A percentile compares a stretch with the other conserved stretches of the same genome.
phyloP scores from a whole-genome alignment of 2,113 vertebrate genomes.

The Urocynchramus pylzowi region DNA sequence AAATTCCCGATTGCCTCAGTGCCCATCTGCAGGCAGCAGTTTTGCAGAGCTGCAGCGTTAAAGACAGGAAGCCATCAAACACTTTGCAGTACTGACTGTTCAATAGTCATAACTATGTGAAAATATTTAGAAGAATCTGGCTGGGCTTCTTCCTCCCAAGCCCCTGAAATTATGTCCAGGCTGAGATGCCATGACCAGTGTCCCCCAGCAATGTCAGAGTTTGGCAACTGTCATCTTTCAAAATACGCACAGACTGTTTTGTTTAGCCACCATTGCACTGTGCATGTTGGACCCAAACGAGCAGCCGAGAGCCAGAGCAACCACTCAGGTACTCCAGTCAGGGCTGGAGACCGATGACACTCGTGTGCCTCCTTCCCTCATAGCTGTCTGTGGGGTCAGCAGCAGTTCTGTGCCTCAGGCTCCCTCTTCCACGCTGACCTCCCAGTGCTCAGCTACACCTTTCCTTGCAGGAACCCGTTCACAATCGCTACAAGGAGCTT shows the following conservation, averaged over 20 bases:
- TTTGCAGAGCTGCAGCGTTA: not conserved
- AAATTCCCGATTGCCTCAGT: not conserved
- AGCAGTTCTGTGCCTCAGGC: not conserved
- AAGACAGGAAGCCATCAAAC: not conserved
- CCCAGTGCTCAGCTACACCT: not conserved
- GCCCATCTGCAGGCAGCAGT: not conserved
- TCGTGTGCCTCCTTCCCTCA: not conserved
- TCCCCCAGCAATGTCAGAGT: not conserved
- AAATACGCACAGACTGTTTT: not conserved
- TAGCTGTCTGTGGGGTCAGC: not conserved
- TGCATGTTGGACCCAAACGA: not conserved
- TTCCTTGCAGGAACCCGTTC: conserved; percentile 85
- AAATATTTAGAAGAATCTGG: not conserved
- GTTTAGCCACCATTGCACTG: not conserved
- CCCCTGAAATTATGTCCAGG: not conserved
- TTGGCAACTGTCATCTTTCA: not conserved
- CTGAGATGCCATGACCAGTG: not conserved
- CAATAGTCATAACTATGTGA: not conserved
- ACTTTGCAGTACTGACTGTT: not conserved
- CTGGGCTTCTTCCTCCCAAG: not conserved
- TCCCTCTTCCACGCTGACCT: fast-evolving
- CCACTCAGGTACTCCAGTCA: fast-evolving
- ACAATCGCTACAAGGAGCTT: conserved; percentile 92
- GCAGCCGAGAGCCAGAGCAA: not conserved
- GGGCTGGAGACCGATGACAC: not conserved